Evolutionary conservation across 2,888 invertebrate genomes (phyloP), one percentile per base, ranked within the genome.

Genomic region (Cheilosia soror): DNA sequence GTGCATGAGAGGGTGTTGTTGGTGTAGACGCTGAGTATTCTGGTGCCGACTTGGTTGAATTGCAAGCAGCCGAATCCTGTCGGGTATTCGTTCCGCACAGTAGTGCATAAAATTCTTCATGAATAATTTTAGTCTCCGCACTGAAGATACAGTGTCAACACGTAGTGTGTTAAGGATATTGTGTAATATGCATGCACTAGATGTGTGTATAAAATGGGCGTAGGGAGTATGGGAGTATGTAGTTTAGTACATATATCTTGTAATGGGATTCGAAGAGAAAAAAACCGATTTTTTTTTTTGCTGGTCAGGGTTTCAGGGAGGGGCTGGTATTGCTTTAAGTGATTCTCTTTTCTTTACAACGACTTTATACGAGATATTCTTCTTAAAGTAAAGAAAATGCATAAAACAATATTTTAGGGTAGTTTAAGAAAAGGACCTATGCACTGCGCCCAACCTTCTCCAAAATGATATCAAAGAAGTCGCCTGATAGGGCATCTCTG

Each of bases 101-200:
- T 69, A 82, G 87, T 87, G 88, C 88, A 88, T 88, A 87, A 88
- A 88, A 88, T 88, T 87, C 85, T 83, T 86, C 85, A 87, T 88
- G 87, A 87, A 87, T 87, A 88, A 87, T 85, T 87, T 87, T 86
- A 82, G 72, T 47, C 76, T 49, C 65, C 58, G 25, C 44, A 51
- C 60, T 55, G 76, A 76, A 73, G 80, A 72, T 81, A 77, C 80
- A 85, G 76, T 81, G 85, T 85, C 85, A 85, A 85, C 85, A 81
- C 76, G 58, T 85, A 72, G 80, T 77, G 76, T 85, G 85, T 85
- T 81, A 85, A 85, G 58, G 81, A 85, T 80, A 79, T 76, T 80
- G 40, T 66, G 55, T 71, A 63, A 63, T 76, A 31, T 76, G 40
- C 25, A 51, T 13, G 27, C 27, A 51, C 13, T 27, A 44, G 15